These are phyloP conservation scores for Riparia riparia DNA, from an alignment of 2,113 vertebrate genomes.

Conservation along the genomic window DNA sequence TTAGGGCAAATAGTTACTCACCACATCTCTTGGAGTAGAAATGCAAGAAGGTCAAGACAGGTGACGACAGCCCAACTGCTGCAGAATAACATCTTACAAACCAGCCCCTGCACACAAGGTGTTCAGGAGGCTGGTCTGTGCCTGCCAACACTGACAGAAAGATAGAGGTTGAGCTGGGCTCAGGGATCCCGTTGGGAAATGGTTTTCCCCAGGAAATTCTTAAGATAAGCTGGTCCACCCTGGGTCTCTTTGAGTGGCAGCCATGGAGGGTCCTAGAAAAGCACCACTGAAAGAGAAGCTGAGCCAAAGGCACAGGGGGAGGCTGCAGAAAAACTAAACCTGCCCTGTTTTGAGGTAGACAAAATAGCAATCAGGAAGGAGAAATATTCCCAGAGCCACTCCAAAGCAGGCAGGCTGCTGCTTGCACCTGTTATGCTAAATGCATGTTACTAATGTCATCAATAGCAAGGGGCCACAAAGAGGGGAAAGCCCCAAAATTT, in stretches of 20 bases:
- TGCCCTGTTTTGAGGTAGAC: background rate
- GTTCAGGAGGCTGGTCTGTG: background rate
- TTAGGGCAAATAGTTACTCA: background rate
- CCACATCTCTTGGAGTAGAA: background rate
- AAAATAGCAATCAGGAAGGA: background rate
- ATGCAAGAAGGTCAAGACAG: background rate
- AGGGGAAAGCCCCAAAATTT: background rate
- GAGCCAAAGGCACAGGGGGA: background rate
- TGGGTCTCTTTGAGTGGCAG: background rate
- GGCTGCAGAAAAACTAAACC: background rate
- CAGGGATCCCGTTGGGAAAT: fast-evolving
- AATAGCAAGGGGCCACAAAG: background rate
- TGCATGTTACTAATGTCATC: background rate
- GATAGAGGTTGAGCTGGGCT: background rate
- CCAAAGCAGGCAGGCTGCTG: background rate
- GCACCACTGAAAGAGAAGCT: background rate
- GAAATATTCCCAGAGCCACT: background rate
- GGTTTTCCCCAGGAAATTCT: background rate
- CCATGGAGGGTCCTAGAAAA: background rate
- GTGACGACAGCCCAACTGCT: fast-evolving
- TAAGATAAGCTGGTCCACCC: background rate
- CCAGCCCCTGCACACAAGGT: background rate
- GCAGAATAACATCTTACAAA: background rate
- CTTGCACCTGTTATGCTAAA: background rate
- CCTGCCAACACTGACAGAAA: background rate